Evolutionary conservation across 2,888 invertebrate species (phyloP), one percentile per base, ranked within the genome.

Genomic region (Nycteola revayana): DNA sequence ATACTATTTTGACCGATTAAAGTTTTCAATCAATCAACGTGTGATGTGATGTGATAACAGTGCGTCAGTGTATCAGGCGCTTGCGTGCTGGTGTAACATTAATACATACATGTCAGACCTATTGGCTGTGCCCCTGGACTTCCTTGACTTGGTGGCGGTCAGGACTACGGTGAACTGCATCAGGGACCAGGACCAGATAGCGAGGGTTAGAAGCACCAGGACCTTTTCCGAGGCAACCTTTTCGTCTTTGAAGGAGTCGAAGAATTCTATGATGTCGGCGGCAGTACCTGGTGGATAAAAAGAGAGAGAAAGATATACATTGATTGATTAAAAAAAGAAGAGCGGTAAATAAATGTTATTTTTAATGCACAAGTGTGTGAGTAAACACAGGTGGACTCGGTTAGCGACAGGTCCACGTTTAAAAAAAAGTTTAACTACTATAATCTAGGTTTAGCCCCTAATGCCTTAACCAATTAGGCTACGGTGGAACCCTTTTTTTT

Each of bases 261-360:
- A 98, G 85, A 98, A 97, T 76, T 98, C 98, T 31, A 98, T 97
- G 32, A 98, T 98, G 75, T 97, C 98, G 0, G 98, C 97, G 0
- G 98, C 97, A 0, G 97, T 97, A 14, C 96, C 96, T 91, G 66
- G 14, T 14, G 14, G 14, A 14, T 2, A 5, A 14, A 14, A n/a
- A n/a, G n/a, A n/a, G n/a, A n/a, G n/a, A n/a, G n/a, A n/a, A n/a
- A n/a, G n/a, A n/a, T n/a, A n/a, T n/a, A n/a, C n/a, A n/a, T n/a
- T n/a, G n/a, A n/a, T n/a, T n/a, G n/a, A n/a, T n/a, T n/a, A n/a
- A n/a, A n/a, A n/a, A n/a, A n/a, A n/a, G n/a, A n/a, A n/a, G n/a
- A n/a, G n/a, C n/a, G n/a, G n/a, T n/a, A n/a, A n/a, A n/a, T n/a
- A n/a, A n/a, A n/a, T n/a, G n/a, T n/a, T n/a, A n/a, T n/a, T n/a